Conservation (phyloP, 2,888 invertebrate species). For the Drosophila eohydei region DNA sequence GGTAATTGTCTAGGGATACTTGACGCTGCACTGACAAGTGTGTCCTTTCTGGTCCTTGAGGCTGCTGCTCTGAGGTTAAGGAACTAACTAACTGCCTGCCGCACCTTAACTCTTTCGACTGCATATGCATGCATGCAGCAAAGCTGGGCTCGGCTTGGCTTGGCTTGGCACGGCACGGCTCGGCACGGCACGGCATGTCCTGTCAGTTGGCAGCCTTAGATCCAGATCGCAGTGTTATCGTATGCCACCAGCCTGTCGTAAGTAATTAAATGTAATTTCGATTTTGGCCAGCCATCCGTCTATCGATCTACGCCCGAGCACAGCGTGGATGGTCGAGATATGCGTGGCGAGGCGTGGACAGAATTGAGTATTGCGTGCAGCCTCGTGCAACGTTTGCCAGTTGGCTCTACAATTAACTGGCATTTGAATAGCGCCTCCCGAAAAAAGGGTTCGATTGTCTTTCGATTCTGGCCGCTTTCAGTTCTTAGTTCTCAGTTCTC, state of each 20-base stretch:
- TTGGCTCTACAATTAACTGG: conserved; percentile 40
- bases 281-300: conserved; percentile 28
- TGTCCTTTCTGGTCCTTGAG: conserved; percentile 28
- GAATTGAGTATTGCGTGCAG: conserved; percentile 43
- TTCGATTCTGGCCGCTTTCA: conserved; percentile 4
- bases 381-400: conserved; percentile 28
- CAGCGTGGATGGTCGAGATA: conserved; percentile 13
- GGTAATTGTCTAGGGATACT: conserved; percentile 80
- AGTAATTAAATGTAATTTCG: conserved; percentile 71
- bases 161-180: neutral
- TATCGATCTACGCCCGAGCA: conserved; percentile 43
- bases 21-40: conserved; percentile 58
- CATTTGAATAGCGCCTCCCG: conserved; percentile 33
- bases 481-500: conserved; percentile 12
- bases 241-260: conserved; percentile 55
- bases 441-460: conserved; percentile 31
- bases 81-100: conserved; percentile 26
- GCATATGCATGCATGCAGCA: conserved; percentile 13
- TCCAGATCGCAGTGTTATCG: conserved; percentile 44
- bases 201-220: conserved; percentile 58
- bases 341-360: conserved; percentile 29
- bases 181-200: conserved; percentile 35
- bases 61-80: conserved; percentile 44
- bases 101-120: conserved; percentile 34
- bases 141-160: neutral